A percentile compares a stretch with the other conserved stretches of the same genome.
Conservation (phyloP, 2,797 vertebrate genomes). For the Acipenser transmontanus region DNA sequence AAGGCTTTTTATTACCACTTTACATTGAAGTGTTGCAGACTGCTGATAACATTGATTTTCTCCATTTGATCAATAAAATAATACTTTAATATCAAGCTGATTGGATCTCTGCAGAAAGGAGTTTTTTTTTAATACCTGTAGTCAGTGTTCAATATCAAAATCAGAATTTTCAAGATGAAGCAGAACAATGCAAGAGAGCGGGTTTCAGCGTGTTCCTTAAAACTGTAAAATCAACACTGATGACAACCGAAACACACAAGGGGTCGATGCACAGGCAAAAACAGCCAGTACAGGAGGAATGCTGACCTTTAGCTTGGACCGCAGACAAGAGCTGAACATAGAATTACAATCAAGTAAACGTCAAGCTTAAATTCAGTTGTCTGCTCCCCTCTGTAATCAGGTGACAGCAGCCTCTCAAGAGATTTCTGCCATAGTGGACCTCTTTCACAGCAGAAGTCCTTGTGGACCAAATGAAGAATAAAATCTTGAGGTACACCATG, state of each 20-base stretch:
- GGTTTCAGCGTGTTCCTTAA: neutral
- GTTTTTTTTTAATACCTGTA: neutral
- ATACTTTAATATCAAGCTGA: conserved; percentile 7
- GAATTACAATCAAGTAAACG: neutral
- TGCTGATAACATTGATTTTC: conserved; percentile 12
- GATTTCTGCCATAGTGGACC: too few species aligned
- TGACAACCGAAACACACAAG: neutral
- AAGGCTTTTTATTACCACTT: neutral
- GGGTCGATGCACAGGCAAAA: neutral
- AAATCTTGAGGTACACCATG: too few species aligned
- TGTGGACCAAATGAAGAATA: too few species aligned
- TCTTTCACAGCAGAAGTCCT: too few species aligned
- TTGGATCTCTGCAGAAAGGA: conserved; percentile 9
- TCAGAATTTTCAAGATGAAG: neutral
- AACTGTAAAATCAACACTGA: conserved; percentile 1
- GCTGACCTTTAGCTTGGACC: neutral
- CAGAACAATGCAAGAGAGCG: neutral
- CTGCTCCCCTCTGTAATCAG: neutral
- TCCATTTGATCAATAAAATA: conserved; percentile 17
- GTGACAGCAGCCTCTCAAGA: neutral
- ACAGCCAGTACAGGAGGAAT: neutral
- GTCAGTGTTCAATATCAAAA: neutral
- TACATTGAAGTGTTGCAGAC: conserved; percentile 14
- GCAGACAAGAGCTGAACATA: neutral
- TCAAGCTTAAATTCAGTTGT: neutral